phyloP scores from a whole-genome alignment of 2,113 vertebrate species.

The Uropsilus gracilis region DNA sequence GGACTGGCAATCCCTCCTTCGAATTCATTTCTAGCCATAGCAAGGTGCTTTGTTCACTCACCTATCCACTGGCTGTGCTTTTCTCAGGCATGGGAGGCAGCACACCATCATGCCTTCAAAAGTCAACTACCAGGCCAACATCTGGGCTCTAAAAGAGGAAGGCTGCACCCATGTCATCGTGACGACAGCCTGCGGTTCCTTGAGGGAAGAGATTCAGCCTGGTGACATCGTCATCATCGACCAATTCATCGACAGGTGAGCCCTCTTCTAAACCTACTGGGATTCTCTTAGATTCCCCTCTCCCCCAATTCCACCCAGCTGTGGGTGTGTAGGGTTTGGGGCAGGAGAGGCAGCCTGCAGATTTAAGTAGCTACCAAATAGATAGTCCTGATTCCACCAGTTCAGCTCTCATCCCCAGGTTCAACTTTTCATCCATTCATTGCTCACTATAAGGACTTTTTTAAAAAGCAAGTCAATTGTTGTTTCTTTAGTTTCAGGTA shows the following conservation, averaged over 20 bases:
- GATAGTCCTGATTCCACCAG: not conserved
- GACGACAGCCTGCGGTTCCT: conserved; percentile 96
- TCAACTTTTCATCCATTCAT: not conserved
- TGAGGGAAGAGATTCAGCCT: conserved; percentile 95
- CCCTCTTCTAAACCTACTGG: not conserved
- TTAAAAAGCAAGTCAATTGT: too few species aligned
- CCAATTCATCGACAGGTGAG: conserved; percentile 97
- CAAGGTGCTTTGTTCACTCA: not conserved
- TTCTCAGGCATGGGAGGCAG: conserved; percentile 92
- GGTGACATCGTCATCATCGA: conserved; percentile 96
- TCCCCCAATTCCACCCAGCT: too few species aligned
- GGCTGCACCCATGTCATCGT: conserved; percentile 95
- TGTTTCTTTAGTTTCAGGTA: not conserved
- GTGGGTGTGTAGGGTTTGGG: too few species aligned
- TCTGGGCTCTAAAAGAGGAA: conserved; percentile 96
- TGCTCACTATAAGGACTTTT: not conserved
- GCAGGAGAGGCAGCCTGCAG: not conserved
- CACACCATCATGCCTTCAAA: conserved; percentile 96
- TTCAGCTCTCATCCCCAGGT: not conserved
- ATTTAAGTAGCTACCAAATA: not conserved
- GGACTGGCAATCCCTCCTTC: not conserved
- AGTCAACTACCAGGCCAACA: conserved; percentile 96
- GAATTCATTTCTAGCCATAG: not conserved
- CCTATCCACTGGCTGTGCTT: not conserved
- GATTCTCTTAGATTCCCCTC: not conserved